phyloP scores from a whole-genome alignment of 2,113 vertebrate species.

The Grammomys dolichurus region DNA sequence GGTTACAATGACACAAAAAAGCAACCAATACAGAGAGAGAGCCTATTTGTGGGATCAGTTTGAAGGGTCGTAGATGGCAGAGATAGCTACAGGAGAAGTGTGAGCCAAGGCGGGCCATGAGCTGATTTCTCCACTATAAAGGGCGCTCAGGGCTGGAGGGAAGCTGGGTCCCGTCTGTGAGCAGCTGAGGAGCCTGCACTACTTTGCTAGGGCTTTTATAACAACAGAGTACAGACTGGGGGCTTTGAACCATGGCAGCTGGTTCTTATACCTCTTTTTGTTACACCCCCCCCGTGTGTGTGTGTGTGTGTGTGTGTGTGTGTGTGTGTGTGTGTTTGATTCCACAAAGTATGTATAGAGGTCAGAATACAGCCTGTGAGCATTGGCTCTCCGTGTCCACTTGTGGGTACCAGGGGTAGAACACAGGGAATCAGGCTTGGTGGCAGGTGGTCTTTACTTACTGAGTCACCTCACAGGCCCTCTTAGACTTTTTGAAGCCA shows the following conservation, averaged over 20 bases:
- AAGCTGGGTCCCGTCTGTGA: neutral
- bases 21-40: neutral
- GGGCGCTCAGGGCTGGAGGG: too few species aligned
- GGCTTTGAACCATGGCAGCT: neutral
- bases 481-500: neutral
- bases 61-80: neutral
- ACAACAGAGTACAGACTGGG: too few species aligned
- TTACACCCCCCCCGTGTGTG: neutral
- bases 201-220: neutral
- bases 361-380: neutral
- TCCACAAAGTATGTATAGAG: neutral
- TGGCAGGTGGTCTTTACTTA: neutral
- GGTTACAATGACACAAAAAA: neutral
- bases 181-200: rapidly evolving
- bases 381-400: neutral
- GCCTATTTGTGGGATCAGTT: too few species aligned
- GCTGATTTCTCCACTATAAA: neutral
- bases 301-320: neutral
- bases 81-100: neutral
- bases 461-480: neutral
- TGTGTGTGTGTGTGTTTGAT: too few species aligned
- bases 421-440: neutral
- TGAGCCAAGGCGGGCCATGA: neutral
- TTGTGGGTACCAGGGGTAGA: too few species aligned
- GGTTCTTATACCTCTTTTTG: neutral